Evolutionary conservation across 2,888 invertebrate species (phyloP), one percentile per base, ranked within the genome.

Genomic region (Agrilus biguttatus): DNA sequence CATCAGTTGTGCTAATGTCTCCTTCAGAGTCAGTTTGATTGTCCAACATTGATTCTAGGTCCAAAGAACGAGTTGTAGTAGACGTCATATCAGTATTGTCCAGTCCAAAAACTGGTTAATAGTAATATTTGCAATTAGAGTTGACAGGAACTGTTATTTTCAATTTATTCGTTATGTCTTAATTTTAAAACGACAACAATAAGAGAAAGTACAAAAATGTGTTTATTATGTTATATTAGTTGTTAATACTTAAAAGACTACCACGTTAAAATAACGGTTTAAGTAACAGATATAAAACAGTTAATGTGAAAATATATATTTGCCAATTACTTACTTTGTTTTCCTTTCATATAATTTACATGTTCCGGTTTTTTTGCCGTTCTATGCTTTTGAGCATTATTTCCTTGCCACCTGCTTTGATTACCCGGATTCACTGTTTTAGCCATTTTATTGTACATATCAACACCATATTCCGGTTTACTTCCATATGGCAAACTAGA

Each of bases 1-100:
- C 82, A 59, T 86, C 85, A 2, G 79, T 78, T 0, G 81, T 81
- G 34, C 83, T 82, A 12, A 83, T 73, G 57, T 83, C 82, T 40
- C 80, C 82, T 60, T 86, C 86, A 1, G 83, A 80, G 51, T 69
- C 68, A 37, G 63, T 67, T 42, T 78, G 73, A 14, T 75, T 80
- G 54, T 87, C 87, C 43, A 87, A 65, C 62, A 87, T 75, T 0
- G 86, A 87, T 42, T 87, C 85, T 47, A 84, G 69, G 64, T 84
- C 83, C 38, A 85, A 68, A 41, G 80, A 81, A 40, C 81, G 70
- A 0, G 85, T 85, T 0, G 85, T 85, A 0, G 83, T 84, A 0
- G 85, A 85, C 0, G 84, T 83, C 61, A 85, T 70, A 59, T 85
- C 84, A 0, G 80, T 79, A 3, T 78, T 79, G 59, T 83, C 83